Conservation (phyloP, 2,113 vertebrate genomes). For the Scortum barcoo region DNA sequence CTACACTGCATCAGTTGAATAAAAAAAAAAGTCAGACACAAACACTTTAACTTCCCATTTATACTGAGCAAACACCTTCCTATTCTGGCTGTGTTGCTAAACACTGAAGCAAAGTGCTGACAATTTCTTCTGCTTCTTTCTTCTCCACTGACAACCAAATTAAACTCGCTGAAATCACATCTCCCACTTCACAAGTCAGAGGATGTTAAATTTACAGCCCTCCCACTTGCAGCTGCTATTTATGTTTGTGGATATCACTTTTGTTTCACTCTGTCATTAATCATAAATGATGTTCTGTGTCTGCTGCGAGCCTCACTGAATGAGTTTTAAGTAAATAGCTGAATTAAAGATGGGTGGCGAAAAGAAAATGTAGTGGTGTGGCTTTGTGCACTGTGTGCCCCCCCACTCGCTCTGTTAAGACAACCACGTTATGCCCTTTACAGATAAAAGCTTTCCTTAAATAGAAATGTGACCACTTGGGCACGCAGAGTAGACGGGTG, state of each 20-base stretch:
- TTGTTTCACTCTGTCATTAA: slow-evolving; percentile 24
- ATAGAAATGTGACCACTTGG: slow-evolving; percentile 53
- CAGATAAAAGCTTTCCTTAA: slow-evolving; percentile 65
- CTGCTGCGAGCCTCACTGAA: not conserved
- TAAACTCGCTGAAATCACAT: slow-evolving; percentile 5
- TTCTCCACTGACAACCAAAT: slow-evolving; percentile 6
- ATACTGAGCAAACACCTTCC: not conserved
- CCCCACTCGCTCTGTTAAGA: slow-evolving; percentile 9
- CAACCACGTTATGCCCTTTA: slow-evolving; percentile 51
- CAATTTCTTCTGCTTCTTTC: slow-evolving; percentile 2
- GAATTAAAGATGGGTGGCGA: not conserved
- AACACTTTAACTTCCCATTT: not conserved
- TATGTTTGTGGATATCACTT: slow-evolving; percentile 9
- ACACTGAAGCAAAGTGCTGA: not conserved
- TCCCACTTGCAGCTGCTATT: slow-evolving; percentile 38
- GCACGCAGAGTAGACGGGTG: slow-evolving; percentile 19
- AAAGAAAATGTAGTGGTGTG: slow-evolving; percentile 1
- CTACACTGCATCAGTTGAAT: not conserved
- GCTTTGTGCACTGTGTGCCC: not conserved
- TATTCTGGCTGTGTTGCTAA: not conserved
- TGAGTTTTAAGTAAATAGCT: not conserved
- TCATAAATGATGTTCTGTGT: slow-evolving; percentile 21
- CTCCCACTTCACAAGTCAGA: slow-evolving; percentile 14
- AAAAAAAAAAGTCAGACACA: not conserved
- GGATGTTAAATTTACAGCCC: slow-evolving; percentile 19